Base-by-base conservation (phyloP, 2,888 invertebrate species). In the Norana najaformis region DNA sequence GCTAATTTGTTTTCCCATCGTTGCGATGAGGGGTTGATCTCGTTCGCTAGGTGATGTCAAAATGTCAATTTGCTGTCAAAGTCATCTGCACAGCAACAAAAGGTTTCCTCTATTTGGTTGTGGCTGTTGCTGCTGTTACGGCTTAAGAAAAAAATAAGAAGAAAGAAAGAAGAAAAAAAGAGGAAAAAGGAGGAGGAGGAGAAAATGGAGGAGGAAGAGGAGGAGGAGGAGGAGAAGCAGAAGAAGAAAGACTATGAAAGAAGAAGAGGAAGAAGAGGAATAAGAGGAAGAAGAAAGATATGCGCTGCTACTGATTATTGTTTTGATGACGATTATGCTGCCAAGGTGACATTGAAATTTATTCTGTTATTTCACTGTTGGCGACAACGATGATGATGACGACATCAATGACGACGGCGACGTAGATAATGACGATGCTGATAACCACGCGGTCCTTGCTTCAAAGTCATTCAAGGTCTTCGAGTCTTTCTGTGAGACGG, bases 401-500 rank as follows among this genome's bases (percentile, higher is more conserved):
- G 14, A 5, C 11, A 35, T 34, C 11, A 35, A 88, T 36, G 88
- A 34, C 36, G 88, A 47, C 53, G 23, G 36, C 20, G 85, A 85
- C 20, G 34, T 20, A 35, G 13, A 35, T 30, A 18, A 88, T 8
- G 34, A 11, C 1, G 38, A 88, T 35, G n/a, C 35, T 36, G n/a
- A 85, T 20, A 34, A 23, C 36, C 36, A 85, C 13, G 88, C 20
- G 36, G 34, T 88, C 30, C n/a, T n/a, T 69, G 69, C n/a, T 69
- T 69, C 69, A 69, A n/a, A 69, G 1, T 69, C n/a, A 6, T 69
- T 2, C 30, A 69, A 38, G 34, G 38, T 34, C 39, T 37, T 53
- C 37, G 36, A 69, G 14, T 89, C 89, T 1, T 92, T 89, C 88
- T 92, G 92, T 83, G 91, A 91, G 34, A 91, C 91, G 34, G 91